Evolutionary conservation across 2,888 invertebrate species (phyloP), one percentile per base, ranked within the genome.

Genomic region (Hemithea aestivaria): DNA sequence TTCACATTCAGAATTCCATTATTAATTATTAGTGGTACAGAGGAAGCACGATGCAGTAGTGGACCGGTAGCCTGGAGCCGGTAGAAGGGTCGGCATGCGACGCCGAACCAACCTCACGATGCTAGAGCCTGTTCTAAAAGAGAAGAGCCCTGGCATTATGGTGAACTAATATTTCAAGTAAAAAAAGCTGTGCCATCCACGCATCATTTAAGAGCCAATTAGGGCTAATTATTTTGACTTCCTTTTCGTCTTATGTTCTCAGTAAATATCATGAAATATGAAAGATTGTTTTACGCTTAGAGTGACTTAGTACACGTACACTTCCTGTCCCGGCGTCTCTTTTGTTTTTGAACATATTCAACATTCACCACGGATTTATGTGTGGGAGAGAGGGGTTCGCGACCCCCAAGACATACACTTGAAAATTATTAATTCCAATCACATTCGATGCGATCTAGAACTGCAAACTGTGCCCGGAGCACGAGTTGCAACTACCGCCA

Each of bases 321-420:
- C n/a, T n/a, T n/a, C n/a, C n/a, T n/a, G n/a, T n/a, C n/a, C n/a
- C n/a, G n/a, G n/a, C n/a, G n/a, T n/a, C n/a, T n/a, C n/a, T n/a
- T n/a, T n/a, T n/a, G n/a, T n/a, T n/a, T n/a, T n/a, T n/a, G n/a
- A n/a, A n/a, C n/a, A n/a, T n/a, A n/a, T n/a, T n/a, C n/a, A n/a
- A 75, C 76, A 73, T 64, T 66, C 52, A 50, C 58, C 48, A 53
- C 58, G 64, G 68, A 80, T 78, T 80, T 78, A 79, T 78, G 78
- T 72, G 74, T 80, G 80, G 78, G 78, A 79, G 73, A 72, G 64
- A 42, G 51, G n/a, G 53, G 73, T 69, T 73, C 73, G 62, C 66
- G 75, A 79, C 67, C 80, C 44, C 55, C 53, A 47, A 58, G 54
- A 70, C 71, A 73, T 16, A 16, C 16, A 16, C n/a, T n/a, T 64